Base-by-base conservation (phyloP, 2,797 vertebrate species). In the Hylomyscus alleni region DNA sequence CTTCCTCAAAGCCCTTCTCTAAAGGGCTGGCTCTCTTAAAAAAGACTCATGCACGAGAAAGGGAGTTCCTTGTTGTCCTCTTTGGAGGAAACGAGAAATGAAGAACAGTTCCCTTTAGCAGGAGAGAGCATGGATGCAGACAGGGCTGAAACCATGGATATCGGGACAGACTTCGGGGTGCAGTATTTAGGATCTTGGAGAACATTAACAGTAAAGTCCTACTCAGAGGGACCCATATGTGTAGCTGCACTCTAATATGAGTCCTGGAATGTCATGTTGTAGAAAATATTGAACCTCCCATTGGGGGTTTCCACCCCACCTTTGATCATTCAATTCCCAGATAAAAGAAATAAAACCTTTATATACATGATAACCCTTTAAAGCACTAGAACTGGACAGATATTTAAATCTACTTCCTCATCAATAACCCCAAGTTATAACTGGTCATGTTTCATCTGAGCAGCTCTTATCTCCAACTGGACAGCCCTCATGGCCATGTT, bases 61-160 rank as follows among this genome's bases (percentile, higher is more conserved):
- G 44, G 40, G 40, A 50, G 17, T 19, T 20, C 31, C 31, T 15
- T 50, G 62, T 52, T 7, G 6, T 67, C 17, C 22, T n/a, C n/a
- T 78, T 10, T 10, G 5, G 37, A 26, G 31, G 72, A 4, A 65
- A 4, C 65, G 56, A 65, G 13, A 87, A 90, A n/a, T 40, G n/a
- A 15, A 11, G 26, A 11, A 17, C 1, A 15, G 37, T 56, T 95
- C 87, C 14, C 82, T 81, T 54, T 19, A 77, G 12, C 5, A 22
- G 73, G 67, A 89, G 47, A 90, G 17, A 89, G 31, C 62, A 17
- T 9, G 3, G n/a, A 58, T 9, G 29, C 80, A 89, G 50, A 19
- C 58, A 92, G 15, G 0, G 0, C 4, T 20, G 37, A 20, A 60
- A 54, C 26, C 9, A 37, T 1, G 0, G 40, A 14, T 44, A 17